Percentiles rank a stretch among this genome's conserved stretches.
phyloP scores from a whole-genome alignment of 2,888 invertebrate genomes.

The Norana najaformis region DNA sequence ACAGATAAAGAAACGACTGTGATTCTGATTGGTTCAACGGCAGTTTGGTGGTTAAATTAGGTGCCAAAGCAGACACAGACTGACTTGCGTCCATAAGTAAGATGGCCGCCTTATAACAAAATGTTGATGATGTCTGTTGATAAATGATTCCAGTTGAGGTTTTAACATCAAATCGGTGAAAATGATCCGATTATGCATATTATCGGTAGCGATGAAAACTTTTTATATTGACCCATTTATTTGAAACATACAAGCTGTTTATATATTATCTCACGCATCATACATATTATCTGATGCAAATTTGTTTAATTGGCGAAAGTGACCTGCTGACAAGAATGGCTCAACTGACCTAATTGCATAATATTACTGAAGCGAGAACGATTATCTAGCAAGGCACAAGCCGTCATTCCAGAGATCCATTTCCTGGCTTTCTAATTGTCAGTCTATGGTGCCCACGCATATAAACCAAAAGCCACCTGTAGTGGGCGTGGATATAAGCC shows the following conservation, averaged over 20 bases:
- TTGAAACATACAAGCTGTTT: not conserved
- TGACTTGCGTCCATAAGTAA: not conserved
- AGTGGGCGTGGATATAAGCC: not conserved
- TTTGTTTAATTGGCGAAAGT: not conserved
- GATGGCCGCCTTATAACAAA: not conserved
- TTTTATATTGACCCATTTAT: not conserved
- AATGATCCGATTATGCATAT: not conserved
- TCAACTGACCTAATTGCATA: not conserved
- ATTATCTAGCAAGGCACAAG: not conserved
- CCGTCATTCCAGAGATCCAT: not conserved
- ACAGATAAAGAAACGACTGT: not conserved
- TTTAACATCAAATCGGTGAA: not conserved
- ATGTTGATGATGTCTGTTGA: not conserved
- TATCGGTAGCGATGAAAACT: not conserved
- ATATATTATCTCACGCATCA: no score
- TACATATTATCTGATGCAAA: not conserved
- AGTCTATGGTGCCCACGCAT: not conserved
- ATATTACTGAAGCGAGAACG: not conserved
- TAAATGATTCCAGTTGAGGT: not conserved
- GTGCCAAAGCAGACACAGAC: not conserved
- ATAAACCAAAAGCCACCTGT: not conserved
- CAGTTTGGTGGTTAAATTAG: not conserved
- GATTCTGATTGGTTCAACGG: not conserved
- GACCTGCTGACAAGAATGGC: no score
- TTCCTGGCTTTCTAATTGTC: not conserved